phyloP scores from a whole-genome alignment of 2,113 vertebrate species.

The Zosterops lateralis region DNA sequence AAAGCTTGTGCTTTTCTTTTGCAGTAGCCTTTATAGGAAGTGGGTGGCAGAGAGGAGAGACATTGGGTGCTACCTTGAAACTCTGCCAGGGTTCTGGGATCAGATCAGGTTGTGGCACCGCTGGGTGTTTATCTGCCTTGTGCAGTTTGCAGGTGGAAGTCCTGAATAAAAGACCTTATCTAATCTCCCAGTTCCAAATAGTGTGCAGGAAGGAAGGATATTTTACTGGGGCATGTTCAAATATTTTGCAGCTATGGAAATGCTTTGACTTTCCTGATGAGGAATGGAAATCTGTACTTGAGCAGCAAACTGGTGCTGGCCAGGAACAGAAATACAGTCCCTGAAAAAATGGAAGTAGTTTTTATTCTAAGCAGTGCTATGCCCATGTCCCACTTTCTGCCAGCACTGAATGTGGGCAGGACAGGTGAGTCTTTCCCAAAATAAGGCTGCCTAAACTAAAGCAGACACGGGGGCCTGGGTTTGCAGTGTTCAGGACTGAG shows the following conservation, averaged over 20 bases:
- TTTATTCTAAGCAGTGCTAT: neutral
- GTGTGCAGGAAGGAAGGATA: neutral
- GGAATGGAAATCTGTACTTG: accelerated
- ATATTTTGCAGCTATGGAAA: neutral
- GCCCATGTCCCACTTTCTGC: neutral
- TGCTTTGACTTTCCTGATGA: neutral
- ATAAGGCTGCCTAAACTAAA: neutral
- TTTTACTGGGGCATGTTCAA: neutral
- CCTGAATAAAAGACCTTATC: neutral
- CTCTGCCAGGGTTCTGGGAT: neutral
- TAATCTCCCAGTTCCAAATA: neutral
- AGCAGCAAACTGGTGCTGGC: neutral
- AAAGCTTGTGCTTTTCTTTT: neutral
- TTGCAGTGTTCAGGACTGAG: neutral
- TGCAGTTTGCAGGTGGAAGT: neutral
- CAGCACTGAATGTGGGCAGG: neutral
- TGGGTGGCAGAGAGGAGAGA: neutral
- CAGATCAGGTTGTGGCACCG: accelerated
- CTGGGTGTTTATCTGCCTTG: too few species aligned
- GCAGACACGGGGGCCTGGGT: accelerated
- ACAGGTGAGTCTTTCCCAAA: neutral
- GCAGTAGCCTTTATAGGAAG: neutral
- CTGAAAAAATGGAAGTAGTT: neutral
- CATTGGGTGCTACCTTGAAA: accelerated
- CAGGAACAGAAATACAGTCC: neutral